These are phyloP conservation scores for Hyperoodon ampullatus DNA, from an alignment of 2,113 vertebrate species.

Conservation along the genomic window DNA sequence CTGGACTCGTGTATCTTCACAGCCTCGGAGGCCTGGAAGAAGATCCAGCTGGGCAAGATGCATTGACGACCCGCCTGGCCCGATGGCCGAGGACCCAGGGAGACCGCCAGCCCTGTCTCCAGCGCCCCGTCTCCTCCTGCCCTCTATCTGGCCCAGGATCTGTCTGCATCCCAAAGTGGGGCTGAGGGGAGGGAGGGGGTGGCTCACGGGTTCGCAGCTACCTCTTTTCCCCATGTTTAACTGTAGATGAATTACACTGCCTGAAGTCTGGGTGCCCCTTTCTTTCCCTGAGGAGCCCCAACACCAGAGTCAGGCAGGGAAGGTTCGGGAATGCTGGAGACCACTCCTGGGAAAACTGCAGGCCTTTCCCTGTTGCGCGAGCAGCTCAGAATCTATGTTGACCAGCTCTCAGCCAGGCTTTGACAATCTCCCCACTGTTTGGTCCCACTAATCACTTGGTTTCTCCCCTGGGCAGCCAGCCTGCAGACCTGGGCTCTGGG, in stretches of 20 bases:
- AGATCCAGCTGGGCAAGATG: constrained; percentile 99
- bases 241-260: constrained; percentile 76
- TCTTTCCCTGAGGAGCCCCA: constrained; percentile 60
- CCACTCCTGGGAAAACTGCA: constrained; percentile 23
- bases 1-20: constrained; percentile 99
- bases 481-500: not conserved
- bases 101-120: constrained; percentile 73
- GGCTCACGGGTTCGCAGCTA: constrained; percentile 80
- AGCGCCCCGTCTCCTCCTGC: constrained; percentile 78
- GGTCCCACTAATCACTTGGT: constrained; percentile 65
- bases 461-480: constrained; percentile 57
- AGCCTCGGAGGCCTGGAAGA: constrained; percentile 99
- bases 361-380: constrained; percentile 12
- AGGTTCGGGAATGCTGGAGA: constrained; percentile 58
- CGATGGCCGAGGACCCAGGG: constrained; percentile 54
- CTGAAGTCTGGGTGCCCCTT: constrained; percentile 74
- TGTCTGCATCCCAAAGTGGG: constrained; percentile 67
- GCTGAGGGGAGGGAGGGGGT: not conserved
- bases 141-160: constrained; percentile 77
- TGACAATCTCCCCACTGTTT: constrained; percentile 68
- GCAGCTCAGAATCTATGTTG: constrained; percentile 50
- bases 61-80: constrained; percentile 80
- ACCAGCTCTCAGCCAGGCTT: constrained; percentile 50
- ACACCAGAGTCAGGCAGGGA: constrained; percentile 53
- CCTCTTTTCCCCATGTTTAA: constrained; percentile 73